A percentile compares a stretch with the other conserved stretches of the same genome.
Conservation (phyloP, 2,888 invertebrate genomes). For the Agrypnus murinus region DNA sequence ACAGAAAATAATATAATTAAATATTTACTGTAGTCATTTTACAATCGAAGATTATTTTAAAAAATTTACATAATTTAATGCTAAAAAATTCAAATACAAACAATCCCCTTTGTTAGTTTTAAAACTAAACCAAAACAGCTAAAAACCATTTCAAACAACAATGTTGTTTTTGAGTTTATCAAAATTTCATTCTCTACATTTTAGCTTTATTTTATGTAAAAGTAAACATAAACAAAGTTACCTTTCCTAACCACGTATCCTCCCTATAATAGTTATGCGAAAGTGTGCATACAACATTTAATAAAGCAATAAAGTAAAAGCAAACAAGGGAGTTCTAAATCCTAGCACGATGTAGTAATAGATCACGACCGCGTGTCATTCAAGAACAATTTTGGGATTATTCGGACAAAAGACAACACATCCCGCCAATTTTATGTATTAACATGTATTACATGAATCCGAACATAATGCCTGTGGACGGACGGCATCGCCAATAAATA, state of each 20-base stretch:
- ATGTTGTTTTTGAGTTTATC: no score
- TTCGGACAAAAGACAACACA: conserved; percentile 23
- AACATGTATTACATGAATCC: conserved; percentile 56
- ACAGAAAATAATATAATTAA: no score
- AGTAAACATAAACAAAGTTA: background rate
- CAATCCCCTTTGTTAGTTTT: no score
- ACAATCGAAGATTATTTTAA: no score
- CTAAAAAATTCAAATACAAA: no score
- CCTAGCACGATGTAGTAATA: conserved; percentile 6
- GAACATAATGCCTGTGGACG: conserved; percentile 52
- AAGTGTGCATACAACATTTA: background rate
- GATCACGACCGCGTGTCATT: conserved; percentile 14
- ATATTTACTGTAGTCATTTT: no score
- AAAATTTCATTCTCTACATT: no score
- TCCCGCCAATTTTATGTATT: conserved; percentile 7
- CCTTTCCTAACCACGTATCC: background rate
- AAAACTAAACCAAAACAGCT: no score
- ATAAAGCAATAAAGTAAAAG: conserved; percentile 3
- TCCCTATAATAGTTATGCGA: background rate
- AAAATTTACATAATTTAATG: no score
- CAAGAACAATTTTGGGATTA: conserved; percentile 32
- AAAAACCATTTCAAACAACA: no score
- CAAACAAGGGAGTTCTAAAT: conserved; percentile 23
- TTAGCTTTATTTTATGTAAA: background rate
- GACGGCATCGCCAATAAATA: conserved; percentile 57